Evolutionary conservation across 2,797 vertebrate genomes (phyloP).

Genomic region (Melanotaenia parkinsoni): DNA sequence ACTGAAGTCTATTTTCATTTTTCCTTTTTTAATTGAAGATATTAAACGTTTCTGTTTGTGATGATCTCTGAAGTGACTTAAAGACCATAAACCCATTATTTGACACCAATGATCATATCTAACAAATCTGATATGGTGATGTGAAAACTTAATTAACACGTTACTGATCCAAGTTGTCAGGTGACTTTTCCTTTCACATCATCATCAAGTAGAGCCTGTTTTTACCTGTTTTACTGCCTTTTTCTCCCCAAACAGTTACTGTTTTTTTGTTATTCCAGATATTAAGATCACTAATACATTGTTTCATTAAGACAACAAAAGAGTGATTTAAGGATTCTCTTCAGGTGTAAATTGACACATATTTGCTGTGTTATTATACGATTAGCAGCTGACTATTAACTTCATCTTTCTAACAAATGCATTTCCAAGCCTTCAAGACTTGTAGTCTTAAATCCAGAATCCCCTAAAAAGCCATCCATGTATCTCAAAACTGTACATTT

Average conservation of each 20-base stretch:
- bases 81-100: slow-evolving; percentile 28
- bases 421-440: not conserved
- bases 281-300: not conserved
- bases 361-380: not conserved
- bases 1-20: not conserved
- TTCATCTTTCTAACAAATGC: not conserved
- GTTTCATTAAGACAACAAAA: not conserved
- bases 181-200: slow-evolving; percentile 10
- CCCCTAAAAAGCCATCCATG: not conserved
- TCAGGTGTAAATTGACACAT: not conserved
- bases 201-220: not conserved
- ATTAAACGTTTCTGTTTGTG: not conserved
- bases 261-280: not conserved
- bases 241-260: not conserved
- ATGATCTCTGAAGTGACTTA: slow-evolving; percentile 1
- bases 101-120: slow-evolving; percentile 10
- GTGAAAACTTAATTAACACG: slow-evolving; percentile 21
- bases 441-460: not conserved
- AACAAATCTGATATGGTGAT: not conserved
- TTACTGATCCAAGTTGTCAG: slow-evolving; percentile 16
- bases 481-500: not conserved
- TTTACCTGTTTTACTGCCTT: not conserved
- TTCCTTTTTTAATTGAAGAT: not conserved
- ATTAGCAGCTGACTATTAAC: not conserved
- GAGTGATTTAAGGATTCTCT: not conserved